Evolutionary conservation across 2,113 vertebrate genomes (phyloP), one percentile per base, ranked within the genome.

Genomic region (Sebastes fasciatus): DNA sequence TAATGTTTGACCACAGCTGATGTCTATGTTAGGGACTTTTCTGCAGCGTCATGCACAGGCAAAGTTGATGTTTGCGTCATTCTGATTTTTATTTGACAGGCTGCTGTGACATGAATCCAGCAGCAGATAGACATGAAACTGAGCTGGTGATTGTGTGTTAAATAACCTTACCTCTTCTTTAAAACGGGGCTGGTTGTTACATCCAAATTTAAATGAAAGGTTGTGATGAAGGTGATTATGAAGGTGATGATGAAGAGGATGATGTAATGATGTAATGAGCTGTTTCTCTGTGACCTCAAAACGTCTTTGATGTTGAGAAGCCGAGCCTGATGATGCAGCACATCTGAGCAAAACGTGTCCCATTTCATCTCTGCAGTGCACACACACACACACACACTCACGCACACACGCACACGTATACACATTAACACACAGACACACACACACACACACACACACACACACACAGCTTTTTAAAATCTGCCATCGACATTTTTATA

Each of bases 281-380:
- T 10, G n/a, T 12, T 48, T 26, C 3, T 54, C 51, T 49, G 0
- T 93, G 93, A 94, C 92, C 93, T 93, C 63, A 65, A 91, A 92
- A 91, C 68, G 91, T 62, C 92, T 92, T 93, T 93, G 91, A 26
- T 68, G 86, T 43, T 4, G 57, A 9, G 11, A 34, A 67, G 70
- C 63, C 17, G 62, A 79, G 63, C 14, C 69, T 64, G 86, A 89
- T 91, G 90, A 92, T 91, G 93, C 91, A 92, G 94, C 92, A 93
- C 26, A 87, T 78, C 78, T 74, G 51, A 79, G 82, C 58, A 64
- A 69, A 65, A 67, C 79, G 79, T 87, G 84, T 91, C 88, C 71
- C 40, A 75, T 88, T 90, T 86, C 83, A 89, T 76, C 84, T 76
- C 85, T 84, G 91, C 92, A 91, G 89, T 84, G 79, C 79, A 45